A percentile compares a stretch with the other conserved stretches of the same genome.
These are phyloP conservation scores for Strix uralensis DNA, from an alignment of 2,113 vertebrate genomes.

Conservation along the genomic window DNA sequence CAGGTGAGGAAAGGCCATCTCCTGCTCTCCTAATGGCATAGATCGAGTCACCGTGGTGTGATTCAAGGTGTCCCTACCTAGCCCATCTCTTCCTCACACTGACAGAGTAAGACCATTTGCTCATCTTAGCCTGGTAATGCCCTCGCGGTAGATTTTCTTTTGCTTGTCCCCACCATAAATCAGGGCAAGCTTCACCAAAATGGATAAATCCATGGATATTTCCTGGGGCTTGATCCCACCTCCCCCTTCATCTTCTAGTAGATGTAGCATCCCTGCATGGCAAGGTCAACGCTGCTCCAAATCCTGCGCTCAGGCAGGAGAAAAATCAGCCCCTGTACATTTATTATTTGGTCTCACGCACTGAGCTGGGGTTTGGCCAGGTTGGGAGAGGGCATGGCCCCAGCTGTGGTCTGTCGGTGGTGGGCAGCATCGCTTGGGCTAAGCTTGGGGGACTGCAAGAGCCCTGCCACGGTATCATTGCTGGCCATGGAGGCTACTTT, in stretches of 20 bases:
- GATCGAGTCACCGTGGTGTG: not conserved
- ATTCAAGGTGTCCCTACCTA: not conserved
- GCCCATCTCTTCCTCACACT: not conserved
- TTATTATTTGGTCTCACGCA: fast-evolving
- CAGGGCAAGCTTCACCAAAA: not conserved
- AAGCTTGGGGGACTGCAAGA: fast-evolving
- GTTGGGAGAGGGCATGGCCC: not conserved
- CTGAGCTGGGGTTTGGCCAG: not conserved
- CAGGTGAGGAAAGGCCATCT: not conserved
- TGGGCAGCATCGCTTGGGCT: not conserved
- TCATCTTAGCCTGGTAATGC: not conserved
- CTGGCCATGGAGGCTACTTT: not conserved
- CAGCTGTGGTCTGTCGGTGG: not conserved
- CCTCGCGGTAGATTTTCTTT: not conserved
- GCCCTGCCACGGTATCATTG: fast-evolving
- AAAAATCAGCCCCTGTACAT: not conserved
- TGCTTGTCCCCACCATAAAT: not conserved
- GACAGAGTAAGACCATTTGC: not conserved
- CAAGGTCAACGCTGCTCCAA: not conserved
- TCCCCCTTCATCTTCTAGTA: not conserved
- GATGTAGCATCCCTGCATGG: fast-evolving
- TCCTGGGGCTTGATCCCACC: not conserved
- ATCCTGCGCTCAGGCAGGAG: not conserved
- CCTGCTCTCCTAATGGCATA: not conserved
- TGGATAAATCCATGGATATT: not conserved